Conservation (phyloP, 2,113 vertebrate species). For the Oenanthe oenanthe region DNA sequence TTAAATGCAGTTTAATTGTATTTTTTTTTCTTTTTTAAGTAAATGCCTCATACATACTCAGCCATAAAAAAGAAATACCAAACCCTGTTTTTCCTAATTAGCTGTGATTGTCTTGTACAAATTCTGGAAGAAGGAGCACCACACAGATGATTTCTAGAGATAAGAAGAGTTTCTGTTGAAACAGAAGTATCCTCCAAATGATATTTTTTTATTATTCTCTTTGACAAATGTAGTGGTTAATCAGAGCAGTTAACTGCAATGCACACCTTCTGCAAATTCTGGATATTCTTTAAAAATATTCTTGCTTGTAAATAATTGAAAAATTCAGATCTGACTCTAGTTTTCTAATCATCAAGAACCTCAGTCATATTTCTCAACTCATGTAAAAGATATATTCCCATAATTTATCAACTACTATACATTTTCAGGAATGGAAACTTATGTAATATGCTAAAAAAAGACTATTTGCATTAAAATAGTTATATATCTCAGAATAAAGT, state of each 20-base stretch:
- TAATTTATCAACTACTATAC: neutral
- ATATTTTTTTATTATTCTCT: neutral
- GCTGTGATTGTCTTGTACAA: neutral
- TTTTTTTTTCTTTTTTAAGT: neutral
- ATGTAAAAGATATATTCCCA: accelerated
- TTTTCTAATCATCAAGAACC: neutral
- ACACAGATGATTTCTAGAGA: neutral
- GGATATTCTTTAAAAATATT: neutral
- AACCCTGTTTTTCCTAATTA: neutral
- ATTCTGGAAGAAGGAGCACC: neutral
- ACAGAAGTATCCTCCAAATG: neutral
- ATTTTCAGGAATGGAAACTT: neutral
- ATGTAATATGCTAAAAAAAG: neutral
- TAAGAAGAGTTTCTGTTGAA: neutral
- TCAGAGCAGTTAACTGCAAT: neutral
- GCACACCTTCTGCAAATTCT: neutral
- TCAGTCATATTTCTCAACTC: neutral
- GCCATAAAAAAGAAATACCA: neutral
- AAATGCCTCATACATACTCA: neutral
- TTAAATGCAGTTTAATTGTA: neutral
- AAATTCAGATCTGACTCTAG: neutral
- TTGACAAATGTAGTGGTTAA: neutral
- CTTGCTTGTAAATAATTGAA: neutral
- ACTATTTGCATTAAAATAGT: neutral
- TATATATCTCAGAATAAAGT: neutral